Conservation (phyloP, 2,797 vertebrate species). For the Yasuhikotakia modesta region DNA sequence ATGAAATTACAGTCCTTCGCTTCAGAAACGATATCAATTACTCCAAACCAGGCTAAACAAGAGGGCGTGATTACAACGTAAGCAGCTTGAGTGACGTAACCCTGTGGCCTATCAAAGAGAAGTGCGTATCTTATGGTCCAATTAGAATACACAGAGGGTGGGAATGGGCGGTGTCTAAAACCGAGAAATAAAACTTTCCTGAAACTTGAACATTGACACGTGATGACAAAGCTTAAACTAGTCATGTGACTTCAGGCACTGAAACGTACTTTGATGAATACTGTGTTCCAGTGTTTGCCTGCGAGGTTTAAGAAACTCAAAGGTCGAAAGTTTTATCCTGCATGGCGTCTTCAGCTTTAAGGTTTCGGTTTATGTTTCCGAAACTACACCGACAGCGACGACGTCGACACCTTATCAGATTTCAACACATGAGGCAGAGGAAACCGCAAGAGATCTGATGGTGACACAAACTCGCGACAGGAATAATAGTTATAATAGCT, state of each 20-base stretch:
- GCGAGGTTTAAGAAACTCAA: not conserved
- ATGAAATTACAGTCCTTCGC: conserved; percentile 40
- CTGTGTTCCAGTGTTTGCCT: conserved; percentile 38
- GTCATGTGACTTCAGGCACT: conserved; percentile 74
- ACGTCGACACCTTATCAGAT: not conserved
- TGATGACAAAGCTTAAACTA: conserved; percentile 63
- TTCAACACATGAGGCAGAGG: not conserved
- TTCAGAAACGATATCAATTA: conserved; percentile 65
- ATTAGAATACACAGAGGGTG: conserved; percentile 59
- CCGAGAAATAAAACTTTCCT: conserved; percentile 69
- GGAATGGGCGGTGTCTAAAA: conserved; percentile 58
- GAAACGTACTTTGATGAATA: conserved; percentile 62
- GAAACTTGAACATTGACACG: conserved; percentile 78
- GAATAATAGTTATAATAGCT: too few relatives aligned
- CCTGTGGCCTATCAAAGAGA: conserved; percentile 62
- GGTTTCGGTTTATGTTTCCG: not conserved
- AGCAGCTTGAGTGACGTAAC: conserved; percentile 22
- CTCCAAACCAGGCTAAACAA: conserved; percentile 66
- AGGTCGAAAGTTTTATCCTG: not conserved
- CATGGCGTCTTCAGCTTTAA: not conserved
- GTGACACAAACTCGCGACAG: not conserved
- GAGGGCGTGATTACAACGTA: conserved; percentile 60
- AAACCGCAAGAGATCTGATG: not conserved
- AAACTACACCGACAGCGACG: not conserved
- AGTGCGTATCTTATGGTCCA: conserved; percentile 43